These are phyloP conservation scores for Sylvilagus floridanus DNA, from an alignment of 2,797 vertebrate species.

Conservation along the genomic window DNA sequence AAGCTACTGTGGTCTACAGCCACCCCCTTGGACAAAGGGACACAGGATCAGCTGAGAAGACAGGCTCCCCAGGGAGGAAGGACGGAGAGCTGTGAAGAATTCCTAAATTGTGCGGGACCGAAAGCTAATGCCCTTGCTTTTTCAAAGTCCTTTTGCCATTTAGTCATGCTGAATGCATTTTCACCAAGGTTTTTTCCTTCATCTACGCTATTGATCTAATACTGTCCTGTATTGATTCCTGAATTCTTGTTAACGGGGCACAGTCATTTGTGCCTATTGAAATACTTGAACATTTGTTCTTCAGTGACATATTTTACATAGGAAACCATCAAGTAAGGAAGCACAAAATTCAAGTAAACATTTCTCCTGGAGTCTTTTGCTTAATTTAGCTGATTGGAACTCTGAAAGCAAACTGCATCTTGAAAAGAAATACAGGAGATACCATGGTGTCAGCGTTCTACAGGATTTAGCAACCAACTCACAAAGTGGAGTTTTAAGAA, in stretches of 20 bases:
- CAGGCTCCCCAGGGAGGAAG: conserved; percentile 24
- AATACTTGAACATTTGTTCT: conserved; percentile 62
- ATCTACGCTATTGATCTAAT: conserved; percentile 75
- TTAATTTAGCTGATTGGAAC: conserved; percentile 70
- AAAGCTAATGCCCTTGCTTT: conserved; percentile 72
- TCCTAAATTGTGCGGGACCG: conserved; percentile 72
- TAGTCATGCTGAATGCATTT: conserved; percentile 63
- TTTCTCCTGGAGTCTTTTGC: conserved; percentile 57
- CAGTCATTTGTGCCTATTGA: conserved; percentile 77
- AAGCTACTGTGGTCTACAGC: conserved; percentile 58
- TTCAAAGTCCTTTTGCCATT: conserved; percentile 66
- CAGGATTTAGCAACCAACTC: conserved; percentile 21
- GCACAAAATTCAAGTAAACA: conserved; percentile 72
- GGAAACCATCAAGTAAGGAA: conserved; percentile 58
- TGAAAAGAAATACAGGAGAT: conserved; percentile 75
- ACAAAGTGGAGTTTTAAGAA: conserved; percentile 61
- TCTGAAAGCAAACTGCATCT: conserved; percentile 83
- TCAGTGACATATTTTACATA: conserved; percentile 62
- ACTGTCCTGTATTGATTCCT: conserved; percentile 76
- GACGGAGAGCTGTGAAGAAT: conserved; percentile 37
- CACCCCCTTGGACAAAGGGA: conserved; percentile 61
- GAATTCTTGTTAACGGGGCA: conserved; percentile 73
- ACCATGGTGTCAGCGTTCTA: background rate
- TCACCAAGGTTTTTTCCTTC: conserved; percentile 60
- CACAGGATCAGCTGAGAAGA: conserved; percentile 70